Evolutionary conservation across 2,888 invertebrate species (phyloP).

Genomic region (Hydraecia micacea): DNA sequence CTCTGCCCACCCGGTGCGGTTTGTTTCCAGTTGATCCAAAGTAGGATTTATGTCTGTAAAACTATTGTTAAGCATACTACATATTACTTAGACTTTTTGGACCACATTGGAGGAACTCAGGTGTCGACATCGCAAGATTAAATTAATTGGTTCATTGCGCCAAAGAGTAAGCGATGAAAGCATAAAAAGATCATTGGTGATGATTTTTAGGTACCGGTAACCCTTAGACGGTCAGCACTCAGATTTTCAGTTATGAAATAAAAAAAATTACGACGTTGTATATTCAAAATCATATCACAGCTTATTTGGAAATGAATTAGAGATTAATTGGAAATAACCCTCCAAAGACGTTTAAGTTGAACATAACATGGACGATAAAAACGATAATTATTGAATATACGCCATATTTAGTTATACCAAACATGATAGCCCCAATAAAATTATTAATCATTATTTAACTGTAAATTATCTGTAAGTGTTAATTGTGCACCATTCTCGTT

Average conservation of each 20-base stretch:
- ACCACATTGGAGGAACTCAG: neutral
- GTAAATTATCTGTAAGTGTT: conserved; percentile 55
- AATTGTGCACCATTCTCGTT: conserved; percentile 27
- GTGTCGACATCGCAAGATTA: neutral
- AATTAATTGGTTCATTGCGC: neutral
- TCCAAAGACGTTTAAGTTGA: conserved; percentile 39
- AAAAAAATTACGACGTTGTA: neutral
- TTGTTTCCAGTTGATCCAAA: conserved; percentile 33
- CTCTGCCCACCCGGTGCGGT: conserved; percentile 64
- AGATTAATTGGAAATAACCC: conserved; percentile 30
- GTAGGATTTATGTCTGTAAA: conserved; percentile 3
- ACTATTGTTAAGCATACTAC: neutral
- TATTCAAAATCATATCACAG: neutral
- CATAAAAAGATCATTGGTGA: neutral
- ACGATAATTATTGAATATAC: conserved; percentile 67
- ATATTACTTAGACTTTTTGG: neutral
- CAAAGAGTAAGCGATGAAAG: neutral
- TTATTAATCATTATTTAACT: conserved; percentile 61
- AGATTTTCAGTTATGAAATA: neutral
- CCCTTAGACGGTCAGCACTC: neutral
- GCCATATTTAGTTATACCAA: conserved; percentile 63
- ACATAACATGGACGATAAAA: conserved; percentile 66
- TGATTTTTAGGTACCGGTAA: neutral
- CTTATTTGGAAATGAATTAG: neutral
- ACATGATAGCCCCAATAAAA: conserved; percentile 61